Base-by-base conservation (phyloP, 92 coral and sea anemone species). In the Siderastrea radians region DNA sequence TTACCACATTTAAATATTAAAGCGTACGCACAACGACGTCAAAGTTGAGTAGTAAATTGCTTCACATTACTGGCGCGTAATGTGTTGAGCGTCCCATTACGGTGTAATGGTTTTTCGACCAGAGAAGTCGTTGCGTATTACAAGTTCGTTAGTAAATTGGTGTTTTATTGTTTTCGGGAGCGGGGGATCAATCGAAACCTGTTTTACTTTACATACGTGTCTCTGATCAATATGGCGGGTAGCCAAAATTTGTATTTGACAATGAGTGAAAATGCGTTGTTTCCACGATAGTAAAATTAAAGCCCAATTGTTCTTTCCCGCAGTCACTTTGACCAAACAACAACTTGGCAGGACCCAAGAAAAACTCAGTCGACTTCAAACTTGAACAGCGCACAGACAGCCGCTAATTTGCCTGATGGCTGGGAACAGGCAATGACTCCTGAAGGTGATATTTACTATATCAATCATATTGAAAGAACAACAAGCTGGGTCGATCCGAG, bases 371-470 rank as follows among this genome's bases (percentile, higher is more conserved):
- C 99, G 76, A 97, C 96, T 49, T 93, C 98, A 60, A 97, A 97
- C 79, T 93, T 98, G 84, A 94, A 92, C 84, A 91, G 88, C 72
- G 76, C 74, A 12, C 95, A 88, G 53, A 86, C 85, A 52, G 74
- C 85, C 61, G 92, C 70, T 68, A 57, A 49, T 11, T 83, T 98
- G 82, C 98, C 99, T 26, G 99, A 98, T 64, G 99, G 99, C 49
- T 98, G 99, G 99, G 98, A 98, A 43, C 99, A 95, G 49, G 98
- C 98, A n/a, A 95, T 95, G 15, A 92, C 99, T 46, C 99, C 98
- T 4, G 98, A 88, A 62, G 93, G 98, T 17, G 99, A 97, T 83
- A 93, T 97, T 10, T 97, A 95, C 86, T 97, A 92, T 83, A 95
- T 97, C 75, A 97, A 97, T 87, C 99, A 97, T 80, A 75, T 95